These are phyloP conservation scores for Cryptus armator DNA, from an alignment of 2,888 invertebrate genomes.

Conservation along the genomic window DNA sequence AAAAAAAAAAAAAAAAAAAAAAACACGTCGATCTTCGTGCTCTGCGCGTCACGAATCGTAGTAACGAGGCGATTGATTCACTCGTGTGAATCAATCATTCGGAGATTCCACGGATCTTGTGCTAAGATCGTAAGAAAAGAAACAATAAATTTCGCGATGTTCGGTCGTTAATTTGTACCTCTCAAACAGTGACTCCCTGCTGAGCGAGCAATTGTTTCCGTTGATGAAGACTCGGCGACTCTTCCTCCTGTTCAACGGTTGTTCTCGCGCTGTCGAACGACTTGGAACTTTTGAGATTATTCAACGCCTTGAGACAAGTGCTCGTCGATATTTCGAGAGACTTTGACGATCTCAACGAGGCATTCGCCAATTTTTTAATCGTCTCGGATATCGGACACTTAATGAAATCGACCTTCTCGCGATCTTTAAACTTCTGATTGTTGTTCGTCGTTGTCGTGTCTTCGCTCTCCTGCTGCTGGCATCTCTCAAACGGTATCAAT, in stretches of 20 bases:
- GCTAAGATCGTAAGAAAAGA: slow-evolving; percentile 8
- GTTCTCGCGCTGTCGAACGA: slow-evolving; percentile 75
- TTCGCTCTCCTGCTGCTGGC: slow-evolving; percentile 32
- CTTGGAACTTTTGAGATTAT: slow-evolving; percentile 77
- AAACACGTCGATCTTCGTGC: neutral
- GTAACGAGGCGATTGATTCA: neutral
- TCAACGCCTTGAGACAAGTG: slow-evolving; percentile 78
- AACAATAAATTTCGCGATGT: neutral
- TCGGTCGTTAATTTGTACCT: neutral
- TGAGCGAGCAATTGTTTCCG: slow-evolving; percentile 83
- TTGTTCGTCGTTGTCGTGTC: slow-evolving; percentile 48
- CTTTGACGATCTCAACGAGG: slow-evolving; percentile 81
- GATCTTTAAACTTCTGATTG: slow-evolving; percentile 64
- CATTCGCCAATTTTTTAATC: slow-evolving; percentile 82
- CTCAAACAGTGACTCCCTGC: slow-evolving; percentile 82
- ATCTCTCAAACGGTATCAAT: slow-evolving; percentile 27
- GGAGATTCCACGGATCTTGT: neutral
- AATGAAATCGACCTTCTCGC: slow-evolving; percentile 80
- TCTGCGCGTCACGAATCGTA: neutral
- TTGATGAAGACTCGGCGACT: slow-evolving; percentile 83
- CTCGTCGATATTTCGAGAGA: slow-evolving; percentile 79
- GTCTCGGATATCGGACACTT: slow-evolving; percentile 84
- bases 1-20: neutral
- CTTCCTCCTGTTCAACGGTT: slow-evolving; percentile 76
- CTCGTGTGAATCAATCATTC: neutral